A percentile compares a stretch with the other conserved stretches of the same genome.
phyloP scores from a whole-genome alignment of 2,113 vertebrate genomes.

The Calonectris borealis region DNA sequence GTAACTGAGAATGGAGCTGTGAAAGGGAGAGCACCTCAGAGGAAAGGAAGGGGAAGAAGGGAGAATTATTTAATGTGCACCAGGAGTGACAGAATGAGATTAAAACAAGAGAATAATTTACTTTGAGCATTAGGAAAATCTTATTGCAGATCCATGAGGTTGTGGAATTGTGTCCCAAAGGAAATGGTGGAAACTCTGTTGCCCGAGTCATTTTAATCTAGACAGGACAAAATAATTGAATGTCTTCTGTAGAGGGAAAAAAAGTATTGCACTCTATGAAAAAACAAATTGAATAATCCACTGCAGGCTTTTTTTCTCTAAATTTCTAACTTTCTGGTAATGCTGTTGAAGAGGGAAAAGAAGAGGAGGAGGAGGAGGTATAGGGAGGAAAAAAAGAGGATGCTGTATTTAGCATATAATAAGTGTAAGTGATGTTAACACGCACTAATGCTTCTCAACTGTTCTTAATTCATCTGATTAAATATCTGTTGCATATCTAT shows the following conservation, averaged over 20 bases:
- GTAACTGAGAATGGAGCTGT: background rate
- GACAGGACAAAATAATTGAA: background rate
- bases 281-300: background rate
- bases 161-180: background rate
- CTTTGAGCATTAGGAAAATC: background rate
- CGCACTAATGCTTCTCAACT: background rate
- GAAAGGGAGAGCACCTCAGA: background rate
- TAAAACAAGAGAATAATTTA: background rate
- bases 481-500: background rate
- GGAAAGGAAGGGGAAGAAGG: background rate
- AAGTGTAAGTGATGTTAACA: background rate
- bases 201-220: background rate
- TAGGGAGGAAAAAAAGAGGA: background rate
- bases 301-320: background rate
- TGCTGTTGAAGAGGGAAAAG: background rate
- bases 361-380: background rate
- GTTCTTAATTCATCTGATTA: background rate
- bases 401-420: background rate
- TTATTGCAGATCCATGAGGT: background rate
- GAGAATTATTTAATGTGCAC: background rate
- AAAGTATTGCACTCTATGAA: background rate
- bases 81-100: background rate
- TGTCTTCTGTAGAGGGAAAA: background rate
- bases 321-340: background rate
- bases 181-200: background rate